Conservation (phyloP, 2,888 invertebrate genomes). For the Cerastis leucographa region DNA sequence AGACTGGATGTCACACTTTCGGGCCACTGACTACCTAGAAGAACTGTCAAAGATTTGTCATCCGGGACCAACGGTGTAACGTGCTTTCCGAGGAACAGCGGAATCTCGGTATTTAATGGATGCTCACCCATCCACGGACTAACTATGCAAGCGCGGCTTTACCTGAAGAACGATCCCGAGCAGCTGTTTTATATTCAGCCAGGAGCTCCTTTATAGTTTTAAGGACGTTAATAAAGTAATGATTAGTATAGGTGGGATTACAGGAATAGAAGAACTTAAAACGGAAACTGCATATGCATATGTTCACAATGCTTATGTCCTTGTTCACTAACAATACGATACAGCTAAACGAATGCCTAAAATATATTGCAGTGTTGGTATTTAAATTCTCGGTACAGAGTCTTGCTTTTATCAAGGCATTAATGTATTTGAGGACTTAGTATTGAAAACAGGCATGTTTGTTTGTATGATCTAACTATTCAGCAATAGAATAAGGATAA, state of each 20-base stretch:
- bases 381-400: neutral
- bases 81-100: neutral
- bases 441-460: neutral
- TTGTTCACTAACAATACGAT: neutral
- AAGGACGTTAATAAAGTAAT: conserved; percentile 10
- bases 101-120: neutral
- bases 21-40: neutral
- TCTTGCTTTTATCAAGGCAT: neutral
- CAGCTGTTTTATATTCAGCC: neutral
- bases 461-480: neutral
- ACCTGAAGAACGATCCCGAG: neutral
- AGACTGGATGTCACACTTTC: neutral
- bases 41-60: neutral
- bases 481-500: neutral
- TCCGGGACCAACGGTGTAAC: neutral
- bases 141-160: neutral
- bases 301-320: neutral
- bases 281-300: neutral
- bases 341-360: neutral
- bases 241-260: neutral
- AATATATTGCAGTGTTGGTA: neutral
- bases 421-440: neutral
- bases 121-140: neutral
- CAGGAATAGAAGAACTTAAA: neutral
- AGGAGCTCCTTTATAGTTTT: neutral